A percentile compares a stretch with the other conserved stretches of the same genome.
phyloP scores from a whole-genome alignment of 2,888 invertebrate genomes.

The Drosophila anomelani region DNA sequence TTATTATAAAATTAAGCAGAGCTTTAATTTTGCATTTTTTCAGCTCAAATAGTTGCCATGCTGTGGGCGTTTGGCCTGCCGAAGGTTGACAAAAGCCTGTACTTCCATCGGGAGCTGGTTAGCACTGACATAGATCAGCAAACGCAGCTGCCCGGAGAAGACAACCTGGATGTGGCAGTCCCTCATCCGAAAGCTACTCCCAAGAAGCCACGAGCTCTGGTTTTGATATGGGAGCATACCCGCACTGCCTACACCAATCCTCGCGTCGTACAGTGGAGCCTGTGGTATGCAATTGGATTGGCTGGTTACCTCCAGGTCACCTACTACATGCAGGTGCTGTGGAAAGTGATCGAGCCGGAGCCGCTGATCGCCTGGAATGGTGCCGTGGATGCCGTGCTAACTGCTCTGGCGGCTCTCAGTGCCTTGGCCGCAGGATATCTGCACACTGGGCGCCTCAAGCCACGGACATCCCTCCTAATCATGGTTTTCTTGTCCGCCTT shows the following conservation, averaged over 20 bases:
- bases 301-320: constrained; percentile 90
- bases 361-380: constrained; percentile 87
- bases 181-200: neutral
- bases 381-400: constrained; percentile 91
- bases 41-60: constrained; percentile 87
- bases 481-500: constrained; percentile 85
- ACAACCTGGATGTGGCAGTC: neutral
- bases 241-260: constrained; percentile 86
- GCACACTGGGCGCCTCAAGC: constrained; percentile 78
- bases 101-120: constrained; percentile 86
- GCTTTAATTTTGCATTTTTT: neutral
- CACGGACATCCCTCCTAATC: constrained; percentile 84
- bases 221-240: constrained; percentile 87
- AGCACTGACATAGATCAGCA: constrained; percentile 22
- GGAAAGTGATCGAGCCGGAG: constrained; percentile 86
- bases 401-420: constrained; percentile 88
- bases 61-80: constrained; percentile 88
- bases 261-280: constrained; percentile 89
- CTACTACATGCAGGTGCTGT: constrained; percentile 90
- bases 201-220: constrained; percentile 53
- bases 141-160: constrained; percentile 25
- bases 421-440: constrained; percentile 86
- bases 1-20: neutral
- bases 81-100: constrained; percentile 87
- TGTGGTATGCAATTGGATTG: constrained; percentile 91